Evolutionary conservation across 2,113 vertebrate genomes (phyloP), one percentile per base, ranked within the genome.

Genomic region (Dasyurus viverrinus): DNA sequence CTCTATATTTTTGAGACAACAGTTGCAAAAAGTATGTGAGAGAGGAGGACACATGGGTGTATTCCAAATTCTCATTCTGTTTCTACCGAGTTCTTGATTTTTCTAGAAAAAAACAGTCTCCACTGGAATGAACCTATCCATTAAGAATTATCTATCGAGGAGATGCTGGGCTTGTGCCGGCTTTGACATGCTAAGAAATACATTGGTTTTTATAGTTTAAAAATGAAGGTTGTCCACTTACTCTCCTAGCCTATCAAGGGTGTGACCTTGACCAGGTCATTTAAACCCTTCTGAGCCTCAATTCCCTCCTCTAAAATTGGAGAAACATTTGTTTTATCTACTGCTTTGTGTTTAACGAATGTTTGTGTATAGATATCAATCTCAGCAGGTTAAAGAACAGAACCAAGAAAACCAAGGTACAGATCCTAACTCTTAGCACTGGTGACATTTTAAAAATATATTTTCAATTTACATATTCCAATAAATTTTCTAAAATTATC

Each of bases 1-100:
- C 90, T 94, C 30, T 47, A 54, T 47, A 84, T n/a, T 96, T n/a
- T 55, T 93, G 92, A 97, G 94, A 93, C 36, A 42, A 48, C 23
- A 5, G 52, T 93, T 95, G 90, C 52, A 91, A 92, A 93, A 84
- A 84, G 68, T 84, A 84, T 84, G 36, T 84, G 19, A n/a, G 68
- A 36, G 68, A 22, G n/a, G 36, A 84, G n/a, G n/a, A 19, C 19
- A 84, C 16, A 19, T 42, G 68, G 68, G 6, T 42, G 36, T 23
- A 84, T 42, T 84, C 36, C 68, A 42, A 16, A 84, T 42, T 42
- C 68, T 84, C n/a, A 23, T 84, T 84, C 23, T 84, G 68, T 84
- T 84, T n/a, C 16, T 84, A 84, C 68, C 2, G n/a, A 84, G 68
- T 84, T 84, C 68, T 42, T 84, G 68, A 42, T 42, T n/a, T 42